Conservation (phyloP, 2,797 vertebrate species). For the Peromyscus aztecus region DNA sequence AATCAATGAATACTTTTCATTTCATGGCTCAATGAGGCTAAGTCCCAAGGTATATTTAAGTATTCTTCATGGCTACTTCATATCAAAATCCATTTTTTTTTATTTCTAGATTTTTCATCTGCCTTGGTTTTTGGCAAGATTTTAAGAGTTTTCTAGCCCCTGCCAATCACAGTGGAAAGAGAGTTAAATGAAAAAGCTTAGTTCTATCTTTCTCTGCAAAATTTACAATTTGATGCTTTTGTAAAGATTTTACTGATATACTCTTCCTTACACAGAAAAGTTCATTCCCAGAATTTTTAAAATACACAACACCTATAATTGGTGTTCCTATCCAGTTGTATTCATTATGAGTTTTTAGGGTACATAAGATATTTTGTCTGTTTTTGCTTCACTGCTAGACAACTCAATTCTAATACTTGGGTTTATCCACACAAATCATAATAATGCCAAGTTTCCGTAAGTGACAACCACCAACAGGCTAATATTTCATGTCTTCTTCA, state of each 20-base stretch:
- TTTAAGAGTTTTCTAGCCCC: not conserved
- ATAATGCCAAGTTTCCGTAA: too few species aligned
- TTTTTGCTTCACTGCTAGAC: not conserved
- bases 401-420: not conserved
- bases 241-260: not conserved
- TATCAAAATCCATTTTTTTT: not conserved
- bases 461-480: not conserved
- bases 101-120: not conserved
- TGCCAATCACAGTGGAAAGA: not conserved
- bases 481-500: not conserved
- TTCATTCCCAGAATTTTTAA: not conserved
- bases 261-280: not conserved
- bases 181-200: not conserved
- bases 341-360: not conserved
- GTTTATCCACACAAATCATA: not conserved
- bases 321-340: not conserved
- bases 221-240: not conserved
- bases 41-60: not conserved
- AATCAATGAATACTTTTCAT: conserved; percentile 59
- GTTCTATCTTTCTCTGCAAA: not conserved
- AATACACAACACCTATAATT: not conserved
- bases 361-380: not conserved
- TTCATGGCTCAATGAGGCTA: not conserved
- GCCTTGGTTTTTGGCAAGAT: not conserved
- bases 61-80: conserved; percentile 32